These are phyloP conservation scores for Pterocles burchelli DNA, from an alignment of 2,113 vertebrate genomes.

Conservation along the genomic window DNA sequence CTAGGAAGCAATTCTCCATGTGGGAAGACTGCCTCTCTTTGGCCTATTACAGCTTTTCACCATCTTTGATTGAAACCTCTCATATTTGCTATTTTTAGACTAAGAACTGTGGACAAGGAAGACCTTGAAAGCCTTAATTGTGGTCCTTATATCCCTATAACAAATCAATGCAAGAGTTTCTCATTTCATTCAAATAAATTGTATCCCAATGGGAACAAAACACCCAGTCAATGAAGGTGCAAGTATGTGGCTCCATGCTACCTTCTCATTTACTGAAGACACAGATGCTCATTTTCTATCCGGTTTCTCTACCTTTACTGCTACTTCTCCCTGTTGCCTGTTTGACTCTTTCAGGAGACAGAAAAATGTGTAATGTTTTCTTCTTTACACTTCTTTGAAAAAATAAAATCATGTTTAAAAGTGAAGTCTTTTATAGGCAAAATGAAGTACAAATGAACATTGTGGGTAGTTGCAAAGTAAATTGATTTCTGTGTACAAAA, in stretches of 20 bases:
- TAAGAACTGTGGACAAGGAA: background rate
- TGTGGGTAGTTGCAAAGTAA: conserved; percentile 61
- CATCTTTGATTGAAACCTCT: background rate
- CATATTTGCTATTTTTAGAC: background rate
- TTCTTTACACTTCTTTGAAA: background rate
- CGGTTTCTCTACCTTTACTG: background rate
- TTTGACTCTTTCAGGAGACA: background rate
- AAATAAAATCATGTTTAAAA: conserved; percentile 66
- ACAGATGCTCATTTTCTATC: background rate
- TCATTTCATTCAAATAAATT: background rate
- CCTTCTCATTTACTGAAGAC: background rate
- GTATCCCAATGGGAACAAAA: background rate
- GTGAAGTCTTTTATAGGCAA: conserved; percentile 60
- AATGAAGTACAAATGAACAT: conserved; percentile 67
- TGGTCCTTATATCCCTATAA: background rate
- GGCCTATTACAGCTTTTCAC: background rate
- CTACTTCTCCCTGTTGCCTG: background rate
- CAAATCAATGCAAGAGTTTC: background rate
- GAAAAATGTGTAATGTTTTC: background rate
- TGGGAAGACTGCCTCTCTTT: background rate
- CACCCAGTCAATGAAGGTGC: background rate
- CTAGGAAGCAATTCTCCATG: background rate
- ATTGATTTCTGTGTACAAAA: conserved; percentile 73
- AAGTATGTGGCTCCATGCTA: background rate
- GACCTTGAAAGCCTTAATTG: background rate